Evolutionary conservation across 2,888 invertebrate genomes (phyloP).

Genomic region (Lithodes maja): DNA sequence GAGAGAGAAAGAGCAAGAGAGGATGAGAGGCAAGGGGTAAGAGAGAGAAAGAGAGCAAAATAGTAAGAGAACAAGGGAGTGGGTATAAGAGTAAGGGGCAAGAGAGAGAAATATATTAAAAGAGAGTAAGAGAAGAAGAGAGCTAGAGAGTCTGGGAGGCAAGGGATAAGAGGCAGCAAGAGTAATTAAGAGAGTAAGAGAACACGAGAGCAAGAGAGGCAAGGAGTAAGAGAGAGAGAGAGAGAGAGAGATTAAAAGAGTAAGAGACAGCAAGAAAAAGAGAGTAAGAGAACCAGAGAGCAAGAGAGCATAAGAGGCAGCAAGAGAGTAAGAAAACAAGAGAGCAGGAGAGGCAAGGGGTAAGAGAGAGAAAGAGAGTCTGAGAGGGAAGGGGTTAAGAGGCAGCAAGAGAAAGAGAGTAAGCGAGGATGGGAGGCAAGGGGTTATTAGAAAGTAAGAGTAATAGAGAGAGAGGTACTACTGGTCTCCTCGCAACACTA

Average conservation of each 20-base stretch:
- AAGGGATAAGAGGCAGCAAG: too few relatives aligned
- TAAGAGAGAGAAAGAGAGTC: background rate
- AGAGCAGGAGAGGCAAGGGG: background rate
- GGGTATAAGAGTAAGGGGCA: background rate
- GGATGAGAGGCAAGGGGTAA: background rate
- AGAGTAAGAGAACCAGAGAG: background rate
- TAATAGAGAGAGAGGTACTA: background rate
- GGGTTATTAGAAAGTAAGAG: background rate
- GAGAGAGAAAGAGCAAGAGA: background rate
- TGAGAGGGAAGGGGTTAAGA: background rate
- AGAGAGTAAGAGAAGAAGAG: background rate
- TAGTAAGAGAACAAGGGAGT: background rate
- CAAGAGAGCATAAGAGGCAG: background rate
- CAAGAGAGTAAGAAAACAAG: background rate
- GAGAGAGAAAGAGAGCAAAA: background rate
- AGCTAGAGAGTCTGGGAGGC: background rate
- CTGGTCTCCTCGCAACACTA: background rate
- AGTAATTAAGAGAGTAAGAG: background rate
- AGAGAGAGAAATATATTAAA: background rate
- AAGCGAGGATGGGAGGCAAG: background rate
- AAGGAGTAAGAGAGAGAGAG: background rate
- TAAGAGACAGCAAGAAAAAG: background rate
- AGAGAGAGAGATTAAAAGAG: background rate
- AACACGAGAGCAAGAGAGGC: background rate
- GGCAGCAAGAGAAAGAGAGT: background rate